Evolutionary conservation across 2,888 invertebrate species (phyloP), one percentile per base, ranked within the genome.

Genomic region (Drosophila emarginata): DNA sequence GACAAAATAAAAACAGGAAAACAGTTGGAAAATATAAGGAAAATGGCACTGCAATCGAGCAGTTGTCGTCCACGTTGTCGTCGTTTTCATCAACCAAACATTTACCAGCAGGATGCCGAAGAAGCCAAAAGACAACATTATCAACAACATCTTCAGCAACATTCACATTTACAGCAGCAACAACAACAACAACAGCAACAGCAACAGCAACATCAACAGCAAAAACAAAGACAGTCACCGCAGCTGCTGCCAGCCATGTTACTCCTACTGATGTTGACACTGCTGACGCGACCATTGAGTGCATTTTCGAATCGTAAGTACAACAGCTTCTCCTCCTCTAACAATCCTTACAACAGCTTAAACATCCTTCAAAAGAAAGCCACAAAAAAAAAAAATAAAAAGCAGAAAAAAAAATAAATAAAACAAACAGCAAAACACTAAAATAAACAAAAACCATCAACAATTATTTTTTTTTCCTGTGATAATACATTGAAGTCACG

Each of bases 261-360:
- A 60, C 68, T 77, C 61, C 61, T 82, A 40, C 64, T 83, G 60
- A 61, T 85, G 77, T 53, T 85, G 32, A 79, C 77, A 62, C 72
- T 83, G 18, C 71, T 83, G 28, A 71, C 72, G 53, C 85, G 77
- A 2, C 83, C 83, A 9, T 65, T 74, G 56, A 72, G 73, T 77
- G 82, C 37, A 37, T 62, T 76, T 54, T 74, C 85, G 45, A 83
- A 83, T 52, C 83, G 83, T 83, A 81, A 83, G 83, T 83, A 83
- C 50, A 51, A 2, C 9, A 28, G 11, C 4, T n/a, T 12, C 45
- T 45, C 45, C 45, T 12, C 12, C 45, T 1, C 32, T 32, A 32
- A 32, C 32, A 32, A 32, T 32, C 32, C 32, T 32, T 32, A 32
- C 32, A 32, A 32, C 32, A 32, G 32, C 32, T 32, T 32, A 32